Evolutionary conservation across 2,113 vertebrate species (phyloP), one percentile per base, ranked within the genome.

Genomic region (Pyxicephalus adspersus): DNA sequence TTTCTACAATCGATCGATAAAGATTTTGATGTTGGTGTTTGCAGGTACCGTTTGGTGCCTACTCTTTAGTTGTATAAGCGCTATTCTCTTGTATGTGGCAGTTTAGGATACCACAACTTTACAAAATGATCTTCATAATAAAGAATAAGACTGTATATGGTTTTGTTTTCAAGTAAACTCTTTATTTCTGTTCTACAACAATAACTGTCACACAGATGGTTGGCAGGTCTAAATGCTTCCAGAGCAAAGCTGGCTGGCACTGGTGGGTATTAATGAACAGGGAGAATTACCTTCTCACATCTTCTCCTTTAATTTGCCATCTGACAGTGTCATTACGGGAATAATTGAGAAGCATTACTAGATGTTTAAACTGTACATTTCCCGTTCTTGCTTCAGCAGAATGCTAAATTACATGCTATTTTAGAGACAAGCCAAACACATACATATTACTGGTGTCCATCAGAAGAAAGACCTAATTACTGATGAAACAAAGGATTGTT

Each of bases 391-490:
- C 84, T 84, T 83, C 88, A 89, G 83, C 85, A 87, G 87, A 90
- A 90, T 90, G 89, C 92, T 89, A 87, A 85, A 89, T 76, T 80
- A 67, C 58, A 52, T 75, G 50, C 81, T 89, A 91, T 91, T 89
- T 83, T 83, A 85, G 76, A 84, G 85, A 86, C 13, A 63, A 57
- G 86, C 86, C 79, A 83, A 84, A 87, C 85, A 86, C 76, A 54
- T 85, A 86, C 23, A 31, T 86, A 82, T 84, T 87, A 86, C 87
- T 81, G 77, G 84, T 84, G 85, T 86, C 85, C 52, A 83, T 89
- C 87, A 90, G 86, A 88, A 87, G 90, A 86, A 85, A 88, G 81
- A 87, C 84, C 84, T 87, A 88, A 92, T 87, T 85, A 88, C 87
- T 84, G 81, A 88, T 84, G 85, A 89, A 86, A 85, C 83, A 86